Percentiles rank a stretch among this genome's conserved stretches.
phyloP scores from a whole-genome alignment of 2,888 invertebrate genomes.

The Mycalesis mineus region DNA sequence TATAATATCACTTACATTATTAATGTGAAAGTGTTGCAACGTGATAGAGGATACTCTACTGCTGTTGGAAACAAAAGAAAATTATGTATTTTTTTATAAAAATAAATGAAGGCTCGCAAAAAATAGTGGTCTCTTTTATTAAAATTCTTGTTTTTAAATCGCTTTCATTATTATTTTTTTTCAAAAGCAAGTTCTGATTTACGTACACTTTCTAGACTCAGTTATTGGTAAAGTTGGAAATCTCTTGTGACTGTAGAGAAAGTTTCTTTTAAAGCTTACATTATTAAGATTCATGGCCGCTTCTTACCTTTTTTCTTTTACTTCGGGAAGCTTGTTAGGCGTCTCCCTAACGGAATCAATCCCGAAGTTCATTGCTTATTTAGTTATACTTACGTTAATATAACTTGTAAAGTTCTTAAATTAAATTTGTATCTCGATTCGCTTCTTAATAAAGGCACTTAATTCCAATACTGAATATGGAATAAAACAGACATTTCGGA shows the following conservation, averaged over 20 bases:
- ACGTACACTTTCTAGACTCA: background rate
- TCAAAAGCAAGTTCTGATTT: background rate
- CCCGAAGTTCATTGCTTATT: background rate
- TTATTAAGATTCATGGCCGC: background rate
- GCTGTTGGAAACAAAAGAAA: no score
- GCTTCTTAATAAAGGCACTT: background rate
- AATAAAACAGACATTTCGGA: background rate
- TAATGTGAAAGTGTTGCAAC: no score
- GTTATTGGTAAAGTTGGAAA: conserved; percentile 10
- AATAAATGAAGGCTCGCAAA: no score
- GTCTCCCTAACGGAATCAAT: background rate
- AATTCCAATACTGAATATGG: background rate
- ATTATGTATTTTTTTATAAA: no score
- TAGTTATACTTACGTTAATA: background rate
- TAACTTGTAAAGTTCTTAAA: background rate
- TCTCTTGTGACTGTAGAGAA: conserved; percentile 5
- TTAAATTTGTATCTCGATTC: background rate
- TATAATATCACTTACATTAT: no score
- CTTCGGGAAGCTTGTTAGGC: conserved; percentile 1
- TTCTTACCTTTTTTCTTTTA: background rate
- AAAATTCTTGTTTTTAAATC: no score
- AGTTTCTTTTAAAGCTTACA: conserved; percentile 4
- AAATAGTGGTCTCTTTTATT: no score
- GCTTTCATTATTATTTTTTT: background rate
- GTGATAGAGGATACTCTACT: no score